Percentiles rank a stretch among this genome's conserved stretches.
Conservation (phyloP, 2,113 vertebrate species). For the Ictidomys tridecemlineatus region DNA sequence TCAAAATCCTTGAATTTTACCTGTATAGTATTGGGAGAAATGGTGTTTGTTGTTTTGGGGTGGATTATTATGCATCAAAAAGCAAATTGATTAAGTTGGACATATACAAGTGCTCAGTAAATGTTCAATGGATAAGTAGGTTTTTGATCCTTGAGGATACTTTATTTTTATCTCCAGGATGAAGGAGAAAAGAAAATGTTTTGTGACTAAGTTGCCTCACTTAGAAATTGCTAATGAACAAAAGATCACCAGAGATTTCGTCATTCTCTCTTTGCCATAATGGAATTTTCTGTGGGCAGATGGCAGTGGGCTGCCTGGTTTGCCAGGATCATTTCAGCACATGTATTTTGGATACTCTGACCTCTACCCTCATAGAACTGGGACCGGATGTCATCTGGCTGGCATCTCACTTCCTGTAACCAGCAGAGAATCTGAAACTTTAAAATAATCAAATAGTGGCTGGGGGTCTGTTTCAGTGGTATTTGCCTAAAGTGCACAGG, state of each 20-base stretch:
- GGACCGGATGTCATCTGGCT: conserved; percentile 37
- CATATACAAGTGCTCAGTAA: neutral
- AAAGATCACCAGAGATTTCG: neutral
- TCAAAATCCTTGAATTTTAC: neutral
- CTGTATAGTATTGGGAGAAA: neutral
- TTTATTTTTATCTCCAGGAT: neutral
- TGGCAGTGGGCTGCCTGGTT: neutral
- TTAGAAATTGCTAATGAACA: neutral
- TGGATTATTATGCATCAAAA: neutral
- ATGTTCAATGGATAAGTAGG: neutral
- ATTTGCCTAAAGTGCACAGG: neutral
- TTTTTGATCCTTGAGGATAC: neutral
- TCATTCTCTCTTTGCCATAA: neutral
- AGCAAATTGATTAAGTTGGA: neutral
- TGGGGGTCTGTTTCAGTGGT: neutral
- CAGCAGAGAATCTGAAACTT: conserved; percentile 3
- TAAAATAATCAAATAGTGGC: neutral
- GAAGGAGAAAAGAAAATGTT: neutral
- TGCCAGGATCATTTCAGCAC: neutral
- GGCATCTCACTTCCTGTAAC: neutral
- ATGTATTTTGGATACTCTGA: neutral
- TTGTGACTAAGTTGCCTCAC: neutral
- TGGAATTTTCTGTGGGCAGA: conserved; percentile 6
- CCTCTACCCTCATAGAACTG: neutral
- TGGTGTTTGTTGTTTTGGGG: neutral